These are phyloP conservation scores for Pseudochirops cupreus DNA, from an alignment of 2,797 vertebrate species.

Conservation along the genomic window DNA sequence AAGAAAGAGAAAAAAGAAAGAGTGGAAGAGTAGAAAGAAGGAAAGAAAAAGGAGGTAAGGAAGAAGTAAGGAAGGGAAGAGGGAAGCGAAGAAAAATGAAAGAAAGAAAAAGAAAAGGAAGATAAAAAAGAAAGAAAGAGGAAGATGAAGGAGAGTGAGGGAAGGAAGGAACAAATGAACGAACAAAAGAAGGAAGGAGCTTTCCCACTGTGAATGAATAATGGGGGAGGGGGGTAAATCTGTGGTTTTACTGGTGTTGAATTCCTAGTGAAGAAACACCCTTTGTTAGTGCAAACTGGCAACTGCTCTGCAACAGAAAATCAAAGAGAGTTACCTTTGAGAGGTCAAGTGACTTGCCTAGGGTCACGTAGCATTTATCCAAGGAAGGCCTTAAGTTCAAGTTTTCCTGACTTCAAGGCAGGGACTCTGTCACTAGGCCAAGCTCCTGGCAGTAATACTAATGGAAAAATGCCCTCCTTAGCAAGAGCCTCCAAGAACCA, in stretches of 20 bases:
- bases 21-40: no score
- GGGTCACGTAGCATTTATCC: not conserved
- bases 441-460: not conserved
- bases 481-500: slow-evolving; percentile 60
- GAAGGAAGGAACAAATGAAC: no score
- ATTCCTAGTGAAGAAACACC: not conserved
- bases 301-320: not conserved
- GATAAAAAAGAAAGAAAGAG: no score
- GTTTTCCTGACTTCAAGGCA: not conserved
- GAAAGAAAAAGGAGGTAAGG: no score
- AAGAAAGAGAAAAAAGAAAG: no score
- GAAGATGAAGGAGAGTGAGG: no score
- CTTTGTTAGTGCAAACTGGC: not conserved
- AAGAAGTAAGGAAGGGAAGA: no score
- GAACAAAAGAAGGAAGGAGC: no score
- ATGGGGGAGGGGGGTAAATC: not conserved
- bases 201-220: not conserved
- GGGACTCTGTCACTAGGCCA: not conserved
- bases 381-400: not conserved
- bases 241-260: not conserved
- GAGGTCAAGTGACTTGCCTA: not conserved
- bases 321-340: not conserved
- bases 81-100: no score
- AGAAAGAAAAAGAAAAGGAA: no score
- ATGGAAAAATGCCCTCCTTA: not conserved